Base-by-base conservation (phyloP, 2,888 invertebrate genomes). In the Myopa tessellatipennis region DNA sequence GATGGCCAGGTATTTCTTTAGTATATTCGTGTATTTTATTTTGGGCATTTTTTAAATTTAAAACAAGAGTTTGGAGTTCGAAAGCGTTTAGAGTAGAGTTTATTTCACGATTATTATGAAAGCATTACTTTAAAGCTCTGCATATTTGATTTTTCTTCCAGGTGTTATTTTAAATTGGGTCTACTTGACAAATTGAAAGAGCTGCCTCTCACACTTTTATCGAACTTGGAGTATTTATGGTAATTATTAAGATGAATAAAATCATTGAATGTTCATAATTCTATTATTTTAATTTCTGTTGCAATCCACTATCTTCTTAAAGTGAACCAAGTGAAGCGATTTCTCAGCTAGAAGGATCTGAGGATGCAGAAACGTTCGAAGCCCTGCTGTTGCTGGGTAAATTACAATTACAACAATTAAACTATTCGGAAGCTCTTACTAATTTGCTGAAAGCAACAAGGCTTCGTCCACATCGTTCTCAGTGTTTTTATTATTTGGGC, bases 401-500 rank as follows among this genome's bases (percentile, higher is more conserved):
- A 80, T 80, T 83, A 3, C 83, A 86, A 40, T 82, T 85, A 50
- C 45, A 81, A 18, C 84, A 91, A 26, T 87, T 91, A 63, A 89
- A 93, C 78, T 91, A 91, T 88, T 90, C 92, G 52, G 91, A 93
- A 81, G 91, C 93, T 81, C 89, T 94, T 52, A 89, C 91, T 78
- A 91, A 92, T 80, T 91, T 95, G 83, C 87, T 95, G 6, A 94
- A 92, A 90, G 92, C 94, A 70, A 93, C 93, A 1, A 93, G 95
- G 87, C 87, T 93, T 14, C 93, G 95, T 86, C 92, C 95, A n/a
- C 92, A 93, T 84, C 92, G 93, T 89, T 92, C 93, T 83, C 91
- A 92, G 73, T 93, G 94, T 81, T 96, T 96, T 87, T 89, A 94
- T 52, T 92, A 93, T 86, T 90, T 97, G 79, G 97, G 96, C 1